Evolutionary conservation across 2,113 vertebrate genomes (phyloP), one percentile per base, ranked within the genome.

Genomic region (Hiodon tergisus): DNA sequence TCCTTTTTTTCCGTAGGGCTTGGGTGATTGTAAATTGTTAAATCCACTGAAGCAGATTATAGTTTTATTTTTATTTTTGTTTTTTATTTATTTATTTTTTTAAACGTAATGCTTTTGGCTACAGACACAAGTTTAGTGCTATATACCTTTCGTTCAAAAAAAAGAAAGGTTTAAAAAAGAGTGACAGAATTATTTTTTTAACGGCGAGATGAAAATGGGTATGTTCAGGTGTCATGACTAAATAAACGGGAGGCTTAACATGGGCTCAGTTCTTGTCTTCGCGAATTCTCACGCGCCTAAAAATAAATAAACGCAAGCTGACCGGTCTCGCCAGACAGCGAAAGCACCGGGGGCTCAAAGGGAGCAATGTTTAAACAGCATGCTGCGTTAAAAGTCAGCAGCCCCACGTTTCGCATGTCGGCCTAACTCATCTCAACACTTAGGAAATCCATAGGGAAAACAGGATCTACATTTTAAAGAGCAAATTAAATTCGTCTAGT

Each of bases 51-150:
- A 31, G 31, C 31, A 31, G 31, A 31, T 31, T 31, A 31, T 0
- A 31, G 31, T 31, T 31, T n/a, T 16, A 61, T 8, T 31, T 31
- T 31, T 31, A 1, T 31, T 31, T 31, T 31, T 31, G 31, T 31
- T 31, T 31, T 31, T 0, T 31, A 14, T 76, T 53, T 75, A 74
- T 77, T 81, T 83, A 78, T 83, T 78, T 65, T 73, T 78, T 57
- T 68, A 73, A 73, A 76, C 58, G 50, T 47, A 17, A 17, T 46
- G 59, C 47, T 14, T 50, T 72, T 13, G 57, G 70, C 13, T 47
- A 60, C 54, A 5, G 4, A 17, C 52, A 48, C 46, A 14, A 11
- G 70, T 5, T 13, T 7, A 58, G 13, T 7, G 13, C 4, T 51
- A 0, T 11, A 4, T 31, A 31, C 31, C 2, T 31, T 31, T 31